Conservation (phyloP, 2,113 vertebrate species). For the Leptobrachium leishanense region DNA sequence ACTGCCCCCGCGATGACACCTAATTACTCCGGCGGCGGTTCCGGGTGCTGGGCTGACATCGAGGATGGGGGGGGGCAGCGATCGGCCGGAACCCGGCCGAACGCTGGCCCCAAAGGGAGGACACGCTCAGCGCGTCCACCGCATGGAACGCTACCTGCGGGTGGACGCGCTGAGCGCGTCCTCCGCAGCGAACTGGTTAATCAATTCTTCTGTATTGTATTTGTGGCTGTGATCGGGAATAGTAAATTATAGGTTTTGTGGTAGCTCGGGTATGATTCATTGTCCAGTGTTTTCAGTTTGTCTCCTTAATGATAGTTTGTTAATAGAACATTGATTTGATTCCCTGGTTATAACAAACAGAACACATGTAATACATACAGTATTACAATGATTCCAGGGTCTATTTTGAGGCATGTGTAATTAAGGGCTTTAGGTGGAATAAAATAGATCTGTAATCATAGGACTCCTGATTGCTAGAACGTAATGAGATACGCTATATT, state of each 20-base stretch:
- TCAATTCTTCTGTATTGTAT: neutral
- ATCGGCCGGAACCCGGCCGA: too few species aligned
- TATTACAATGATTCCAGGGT: slow-evolving; percentile 53
- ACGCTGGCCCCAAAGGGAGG: too few species aligned
- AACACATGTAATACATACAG: slow-evolving; percentile 31
- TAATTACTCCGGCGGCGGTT: too few species aligned
- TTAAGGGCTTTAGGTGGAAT: slow-evolving; percentile 59
- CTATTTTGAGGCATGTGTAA: slow-evolving; percentile 57
- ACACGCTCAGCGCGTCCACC: too few species aligned
- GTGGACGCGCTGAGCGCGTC: too few species aligned
- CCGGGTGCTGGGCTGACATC: too few species aligned
- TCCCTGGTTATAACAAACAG: slow-evolving; percentile 35
- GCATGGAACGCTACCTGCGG: too few species aligned
- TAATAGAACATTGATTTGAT: slow-evolving; percentile 42
- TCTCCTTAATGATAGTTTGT: slow-evolving; percentile 34
- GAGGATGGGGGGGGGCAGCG: too few species aligned
- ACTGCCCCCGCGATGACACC: too few species aligned
- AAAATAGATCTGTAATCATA: slow-evolving; percentile 55
- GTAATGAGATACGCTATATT: slow-evolving; percentile 46
- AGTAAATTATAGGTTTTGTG: slow-evolving; percentile 22
- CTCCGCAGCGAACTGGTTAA: too few species aligned
- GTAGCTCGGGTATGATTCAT: slow-evolving; percentile 4
- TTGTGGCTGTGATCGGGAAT: neutral
- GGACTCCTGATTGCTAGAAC: slow-evolving; percentile 50
- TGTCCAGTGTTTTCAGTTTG: slow-evolving; percentile 16